Evolutionary conservation across 1,140 invertebrate genomes (phyloP), one percentile per base, ranked within the genome.

Genomic region (Penaeus chinensis): DNA sequence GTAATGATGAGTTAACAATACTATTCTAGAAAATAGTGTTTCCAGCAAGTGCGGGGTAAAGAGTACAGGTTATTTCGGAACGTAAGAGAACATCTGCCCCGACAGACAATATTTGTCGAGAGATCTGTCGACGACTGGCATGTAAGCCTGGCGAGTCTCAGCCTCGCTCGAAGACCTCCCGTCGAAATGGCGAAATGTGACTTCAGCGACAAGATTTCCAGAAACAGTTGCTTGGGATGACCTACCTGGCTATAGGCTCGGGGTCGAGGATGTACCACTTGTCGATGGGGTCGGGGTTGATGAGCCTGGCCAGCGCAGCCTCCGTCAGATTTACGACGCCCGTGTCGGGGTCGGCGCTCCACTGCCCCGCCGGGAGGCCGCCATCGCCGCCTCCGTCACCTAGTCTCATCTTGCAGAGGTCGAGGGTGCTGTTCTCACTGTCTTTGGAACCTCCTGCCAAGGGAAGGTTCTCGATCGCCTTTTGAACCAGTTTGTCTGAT

Each of bases 401-500:
- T 37, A 74, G 71, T 74, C 71, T 74, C 71, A 74, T 74, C 71
- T 63, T 65, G 62, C 42, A 82, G 61, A 61, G 27, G 13, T n/a
- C 20, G 42, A 69, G 19, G 81, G 63, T 62, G 37, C 22, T 61
- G 84, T 61, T 85, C n/a, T 85, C 18, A 66, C 84, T 85, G 62
- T 85, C 76, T 85, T 32, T n/a, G 78, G 84, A 85, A 85, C 84
- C 84, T 85, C 84, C 84, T 85, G 77, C 84, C 76, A 54, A 78
- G 79, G 84, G 84, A 85, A 85, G 84, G 84, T 85, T 85, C 84
- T 85, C 76, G 47, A 79, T 27, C 62, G 76, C 84, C 84, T 62
- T 85, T 27, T 85, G 84, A 85, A 85, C 84, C 84, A 85, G 84
- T 79, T 85, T 85, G 84, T 65, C 76, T 79, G 78, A 85, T 80